phyloP scores from a whole-genome alignment of 2,888 invertebrate species.

The Hemicrepidius hirtus region DNA sequence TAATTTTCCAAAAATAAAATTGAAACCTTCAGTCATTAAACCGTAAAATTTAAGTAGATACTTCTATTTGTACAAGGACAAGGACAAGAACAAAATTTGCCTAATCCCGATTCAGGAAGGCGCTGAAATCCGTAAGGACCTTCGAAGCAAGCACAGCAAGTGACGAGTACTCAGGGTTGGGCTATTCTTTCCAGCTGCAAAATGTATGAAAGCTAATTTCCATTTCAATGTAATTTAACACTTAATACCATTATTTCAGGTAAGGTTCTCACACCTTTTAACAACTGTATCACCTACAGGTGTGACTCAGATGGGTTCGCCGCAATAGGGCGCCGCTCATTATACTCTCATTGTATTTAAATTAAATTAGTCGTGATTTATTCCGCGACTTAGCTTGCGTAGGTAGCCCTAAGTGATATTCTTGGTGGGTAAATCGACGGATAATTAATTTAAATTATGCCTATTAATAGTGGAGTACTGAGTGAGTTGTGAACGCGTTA shows the following conservation, averaged over 20 bases:
- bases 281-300: constrained; percentile 71
- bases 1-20: neutral
- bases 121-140: constrained; percentile 7
- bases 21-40: neutral
- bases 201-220: constrained; percentile 38
- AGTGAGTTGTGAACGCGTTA: constrained; percentile 26
- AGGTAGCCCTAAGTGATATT: constrained; percentile 61
- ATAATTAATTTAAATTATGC: constrained; percentile 51
- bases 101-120: constrained; percentile 25
- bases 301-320: constrained; percentile 70
- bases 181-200: constrained; percentile 22
- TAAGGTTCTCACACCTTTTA: constrained; percentile 68
- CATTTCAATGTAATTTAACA: constrained; percentile 42
- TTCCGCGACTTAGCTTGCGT: constrained; percentile 61
- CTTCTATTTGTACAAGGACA: constrained; percentile 1
- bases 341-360: constrained; percentile 70
- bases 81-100: constrained; percentile 11
- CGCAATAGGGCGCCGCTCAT: constrained; percentile 69
- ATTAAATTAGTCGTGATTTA: constrained; percentile 69
- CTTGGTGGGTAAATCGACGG: constrained; percentile 54
- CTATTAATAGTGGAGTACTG: constrained; percentile 40
- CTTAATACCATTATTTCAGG: constrained; percentile 48
- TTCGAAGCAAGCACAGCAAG: neutral
- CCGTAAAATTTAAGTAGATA: neutral
- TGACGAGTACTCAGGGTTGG: constrained; percentile 15